Base-by-base conservation (phyloP, 2,888 invertebrate species). In the Carterocephalus palaemon region DNA sequence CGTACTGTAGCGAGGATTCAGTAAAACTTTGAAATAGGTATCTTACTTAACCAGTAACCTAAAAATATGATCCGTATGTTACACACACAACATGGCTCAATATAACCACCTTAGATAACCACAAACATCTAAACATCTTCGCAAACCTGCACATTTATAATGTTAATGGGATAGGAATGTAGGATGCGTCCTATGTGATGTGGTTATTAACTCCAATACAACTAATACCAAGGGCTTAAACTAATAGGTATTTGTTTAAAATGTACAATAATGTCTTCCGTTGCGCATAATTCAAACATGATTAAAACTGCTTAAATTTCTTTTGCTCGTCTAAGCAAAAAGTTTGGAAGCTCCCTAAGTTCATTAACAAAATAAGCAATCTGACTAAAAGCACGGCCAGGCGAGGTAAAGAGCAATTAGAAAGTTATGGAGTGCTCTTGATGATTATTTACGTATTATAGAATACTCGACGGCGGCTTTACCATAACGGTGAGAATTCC, bases 281-380 rank as follows among this genome's bases (percentile, higher is more conserved):
- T 12, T 12, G 24, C 24, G 10, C n/a, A n/a, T n/a, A n/a, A n/a
- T n/a, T n/a, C n/a, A n/a, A 15, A 17, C 15, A 23, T 15, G 12
- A 12, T 22, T 15, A 23, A 9, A 22, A 23, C 12, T 15, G 34
- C 20, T 34, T 34, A 34, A 34, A 22, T 34, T 34, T 15, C 34
- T 23, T 22, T 34, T 34, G 8, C 15, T 12, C 13, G 22, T 34
- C 34, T 34, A 70, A 70, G 60, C 66, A 70, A 76, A 73, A 79
- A 77, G 68, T 81, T 68, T 65, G 60, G 59, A 63, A 62, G 62
- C 60, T 60, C 61, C 28, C 60, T 53, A 68, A 74, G 70, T 76
- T 81, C 73, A 79, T 81, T 79, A 81, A 76, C 72, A 70, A 76
- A 80, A 79, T 77, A 79, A 78, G 78, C 75, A 82, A 82, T 82